Evolutionary conservation across 1,140 invertebrate genomes (phyloP).

Genomic region (Ericerus pela): DNA sequence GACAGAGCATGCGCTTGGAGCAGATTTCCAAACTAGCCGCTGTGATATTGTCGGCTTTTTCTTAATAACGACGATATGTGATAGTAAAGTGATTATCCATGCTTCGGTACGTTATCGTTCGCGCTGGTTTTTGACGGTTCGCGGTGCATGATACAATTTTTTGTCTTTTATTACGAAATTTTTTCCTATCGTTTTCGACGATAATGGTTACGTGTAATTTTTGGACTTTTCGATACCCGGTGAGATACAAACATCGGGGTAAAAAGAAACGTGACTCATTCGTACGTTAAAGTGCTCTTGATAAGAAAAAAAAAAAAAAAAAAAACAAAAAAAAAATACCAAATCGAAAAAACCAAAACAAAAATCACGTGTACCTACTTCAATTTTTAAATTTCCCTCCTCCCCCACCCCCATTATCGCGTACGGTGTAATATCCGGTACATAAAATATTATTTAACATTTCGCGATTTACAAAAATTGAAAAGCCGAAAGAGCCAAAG

Average conservation of each 20-base stretch:
- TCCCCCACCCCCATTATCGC: too few relatives aligned
- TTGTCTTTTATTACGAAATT: not conserved
- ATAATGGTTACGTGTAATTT: slow-evolving; percentile 7
- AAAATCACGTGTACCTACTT: too few relatives aligned
- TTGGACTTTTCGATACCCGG: slow-evolving; percentile 2
- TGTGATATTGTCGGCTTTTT: slow-evolving; percentile 6
- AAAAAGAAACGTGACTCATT: slow-evolving; percentile 6
- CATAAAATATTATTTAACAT: too few relatives aligned
- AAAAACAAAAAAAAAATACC: too few relatives aligned
- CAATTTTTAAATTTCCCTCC: too few relatives aligned
- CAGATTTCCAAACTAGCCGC: not conserved
- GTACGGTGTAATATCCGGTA: too few relatives aligned
- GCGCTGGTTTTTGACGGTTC: not conserved
- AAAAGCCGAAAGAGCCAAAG: too few relatives aligned
- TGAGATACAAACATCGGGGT: slow-evolving; percentile 1
- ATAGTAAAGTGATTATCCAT: slow-evolving; percentile 11
- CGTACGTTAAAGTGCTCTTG: not conserved
- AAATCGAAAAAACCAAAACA: too few relatives aligned
- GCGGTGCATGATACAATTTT: not conserved
- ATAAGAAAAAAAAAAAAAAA: too few relatives aligned
- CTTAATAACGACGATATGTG: slow-evolving; percentile 2
- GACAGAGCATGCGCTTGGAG: slow-evolving; percentile 1
- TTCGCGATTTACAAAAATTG: too few relatives aligned
- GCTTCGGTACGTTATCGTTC: slow-evolving; percentile 3
- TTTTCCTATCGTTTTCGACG: not conserved